These are phyloP conservation scores for Furcifer pardalis DNA, from an alignment of 2,797 vertebrate genomes.

Conservation along the genomic window DNA sequence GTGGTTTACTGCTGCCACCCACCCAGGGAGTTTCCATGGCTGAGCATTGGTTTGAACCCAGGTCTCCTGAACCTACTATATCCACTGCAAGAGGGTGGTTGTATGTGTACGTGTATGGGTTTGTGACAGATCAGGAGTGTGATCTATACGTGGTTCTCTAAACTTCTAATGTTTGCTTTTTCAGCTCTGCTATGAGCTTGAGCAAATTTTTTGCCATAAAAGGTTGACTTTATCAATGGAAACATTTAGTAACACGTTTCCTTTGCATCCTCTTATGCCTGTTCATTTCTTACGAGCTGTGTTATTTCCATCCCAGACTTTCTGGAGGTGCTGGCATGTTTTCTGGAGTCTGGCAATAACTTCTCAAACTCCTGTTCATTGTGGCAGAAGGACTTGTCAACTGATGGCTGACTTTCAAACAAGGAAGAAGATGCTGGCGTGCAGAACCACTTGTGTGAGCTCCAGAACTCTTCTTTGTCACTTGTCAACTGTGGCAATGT, in stretches of 20 bases:
- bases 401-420: conserved; percentile 40
- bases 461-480: conserved; percentile 21
- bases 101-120: no score
- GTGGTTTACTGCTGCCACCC: no score
- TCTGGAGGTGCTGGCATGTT: neutral
- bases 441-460: accelerated
- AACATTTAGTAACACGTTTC: conserved; percentile 44
- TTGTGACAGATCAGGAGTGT: neutral
- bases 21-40: no score
- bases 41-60: no score
- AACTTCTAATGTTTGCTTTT: neutral
- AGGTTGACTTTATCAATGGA: conserved; percentile 41
- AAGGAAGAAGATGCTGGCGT: conserved; percentile 15
- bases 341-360: conserved; percentile 23
- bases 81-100: no score
- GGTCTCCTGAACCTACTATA: no score
- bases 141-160: neutral
- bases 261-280: conserved; percentile 32
- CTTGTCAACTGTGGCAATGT: neutral
- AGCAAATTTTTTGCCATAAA: conserved; percentile 29
- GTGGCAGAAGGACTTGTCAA: conserved; percentile 32
- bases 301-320: conserved; percentile 9
- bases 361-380: conserved; percentile 26
- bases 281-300: conserved; percentile 20
- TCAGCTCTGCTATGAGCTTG: conserved; percentile 16